Base-by-base conservation (phyloP, 1,140 invertebrate species). In the Daktulosphaira vitifoliae region DNA sequence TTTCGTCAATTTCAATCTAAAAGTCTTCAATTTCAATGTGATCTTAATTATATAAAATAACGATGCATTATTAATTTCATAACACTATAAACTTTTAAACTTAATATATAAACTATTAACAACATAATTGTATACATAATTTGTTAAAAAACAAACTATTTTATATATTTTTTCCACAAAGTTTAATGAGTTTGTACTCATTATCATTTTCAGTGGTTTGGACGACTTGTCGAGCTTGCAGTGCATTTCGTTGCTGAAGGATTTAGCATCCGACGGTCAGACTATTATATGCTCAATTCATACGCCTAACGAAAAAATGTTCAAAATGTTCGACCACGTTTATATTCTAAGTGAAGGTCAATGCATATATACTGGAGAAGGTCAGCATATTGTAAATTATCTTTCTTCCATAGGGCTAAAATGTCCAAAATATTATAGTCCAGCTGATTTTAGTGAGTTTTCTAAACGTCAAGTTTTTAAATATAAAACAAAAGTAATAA, bases 211-310 rank as follows among this genome's bases (percentile, higher is more conserved):
- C 70, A 88, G 86, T 0, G 88, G 88, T 2, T 72, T 90, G 26
- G 88, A 90, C 70, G 86, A 89, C 72, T 72, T 88, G 25, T 84
- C 87, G 0, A 87, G 86, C 50, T 78, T 82, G 0, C 87, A 89
- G 26, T 89, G 87, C 67, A 79, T 89, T 20, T 80, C 83, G 1
- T 76, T 90, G 20, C 74, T 92, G 5, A 87, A 88, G 73, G 79
- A 81, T 25, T 77, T 96, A 37, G 90, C 92, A 0, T 73, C 82
- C 42, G 87, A 83, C 3, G 90, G 91, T 1, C 78, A 90, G 37
- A 93, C 91, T 0, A 85, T 96, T 0, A 82, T 96, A 18, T 95
- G 91, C 72, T 93, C 90, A 0, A 84, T 96, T 22, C 93, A 96
- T 73, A 93, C 92, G 18, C 93, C 93, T 0, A 92, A 88, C 67